Evolutionary conservation across 1,140 invertebrate genomes (phyloP).

Genomic region (Drosophila burlai): DNA sequence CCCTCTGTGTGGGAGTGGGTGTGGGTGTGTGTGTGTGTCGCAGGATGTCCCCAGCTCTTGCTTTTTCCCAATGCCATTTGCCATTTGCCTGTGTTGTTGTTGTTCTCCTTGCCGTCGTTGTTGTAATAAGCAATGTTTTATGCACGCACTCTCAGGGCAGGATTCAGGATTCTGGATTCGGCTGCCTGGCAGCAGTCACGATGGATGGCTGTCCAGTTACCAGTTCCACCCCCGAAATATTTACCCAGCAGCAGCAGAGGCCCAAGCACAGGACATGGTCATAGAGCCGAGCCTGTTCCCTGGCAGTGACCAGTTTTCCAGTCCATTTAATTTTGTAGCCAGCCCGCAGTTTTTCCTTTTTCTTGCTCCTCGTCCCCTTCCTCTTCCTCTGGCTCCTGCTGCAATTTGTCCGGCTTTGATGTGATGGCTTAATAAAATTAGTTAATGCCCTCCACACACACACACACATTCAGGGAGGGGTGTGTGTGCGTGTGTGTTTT

Average conservation of each 20-base stretch:
- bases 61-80: slow-evolving; percentile 11
- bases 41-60: slow-evolving; percentile 23
- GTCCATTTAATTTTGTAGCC: slow-evolving; percentile 75
- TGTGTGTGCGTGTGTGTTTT: neutral
- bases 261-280: neutral
- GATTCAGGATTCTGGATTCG: slow-evolving; percentile 13
- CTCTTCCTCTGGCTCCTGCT: neutral
- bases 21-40: slow-evolving; percentile 26
- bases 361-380: neutral
- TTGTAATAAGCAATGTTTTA: slow-evolving; percentile 82
- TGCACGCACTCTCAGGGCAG: slow-evolving; percentile 66
- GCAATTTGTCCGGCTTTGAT: slow-evolving; percentile 53
- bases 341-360: slow-evolving; percentile 68
- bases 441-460: slow-evolving; percentile 38
- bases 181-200: slow-evolving; percentile 6
- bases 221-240: slow-evolving; percentile 26
- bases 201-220: slow-evolving; percentile 29
- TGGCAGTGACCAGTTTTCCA: slow-evolving; percentile 72
- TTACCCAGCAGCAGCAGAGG: neutral
- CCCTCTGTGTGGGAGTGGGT: slow-evolving; percentile 13
- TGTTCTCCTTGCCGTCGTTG: slow-evolving; percentile 24
- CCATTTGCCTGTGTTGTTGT: slow-evolving; percentile 5
- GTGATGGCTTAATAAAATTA: slow-evolving; percentile 72
- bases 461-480: neutral
- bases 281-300: neutral